Conservation (phyloP, 1,140 invertebrate species). For the Heliconius melpomene region DNA sequence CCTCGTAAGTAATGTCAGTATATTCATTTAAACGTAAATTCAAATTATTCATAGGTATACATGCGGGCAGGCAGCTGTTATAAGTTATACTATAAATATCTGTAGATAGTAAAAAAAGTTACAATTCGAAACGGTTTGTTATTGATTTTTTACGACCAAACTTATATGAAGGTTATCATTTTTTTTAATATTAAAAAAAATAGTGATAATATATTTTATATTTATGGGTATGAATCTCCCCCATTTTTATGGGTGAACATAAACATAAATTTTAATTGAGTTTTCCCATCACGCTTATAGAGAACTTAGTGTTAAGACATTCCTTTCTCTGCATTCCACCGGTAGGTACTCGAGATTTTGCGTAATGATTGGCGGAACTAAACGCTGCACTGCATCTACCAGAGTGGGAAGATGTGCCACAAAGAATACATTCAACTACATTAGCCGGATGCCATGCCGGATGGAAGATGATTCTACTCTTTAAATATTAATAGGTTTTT, state of each 20-base stretch:
- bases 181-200: neutral
- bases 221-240: too few relatives aligned
- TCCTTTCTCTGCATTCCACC: neutral
- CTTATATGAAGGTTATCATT: neutral
- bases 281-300: too few relatives aligned
- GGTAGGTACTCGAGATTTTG: neutral
- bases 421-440: neutral
- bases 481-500: too few relatives aligned
- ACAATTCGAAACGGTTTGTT: slow-evolving; percentile 5
- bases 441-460: neutral
- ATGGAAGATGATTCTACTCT: neutral
- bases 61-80: neutral
- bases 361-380: too few relatives aligned
- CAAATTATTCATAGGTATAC: neutral
- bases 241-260: too few relatives aligned
- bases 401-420: too few relatives aligned
- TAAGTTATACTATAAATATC: neutral
- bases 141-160: slow-evolving; percentile 4
- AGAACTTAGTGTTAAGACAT: neutral
- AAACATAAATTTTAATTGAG: too few relatives aligned
- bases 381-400: too few relatives aligned
- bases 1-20: too few relatives aligned
- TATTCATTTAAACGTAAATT: neutral
- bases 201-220: neutral
- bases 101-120: slow-evolving; percentile 1